Conservation (phyloP, 2,797 vertebrate species). For the Pseudocheirus occidentalis region DNA sequence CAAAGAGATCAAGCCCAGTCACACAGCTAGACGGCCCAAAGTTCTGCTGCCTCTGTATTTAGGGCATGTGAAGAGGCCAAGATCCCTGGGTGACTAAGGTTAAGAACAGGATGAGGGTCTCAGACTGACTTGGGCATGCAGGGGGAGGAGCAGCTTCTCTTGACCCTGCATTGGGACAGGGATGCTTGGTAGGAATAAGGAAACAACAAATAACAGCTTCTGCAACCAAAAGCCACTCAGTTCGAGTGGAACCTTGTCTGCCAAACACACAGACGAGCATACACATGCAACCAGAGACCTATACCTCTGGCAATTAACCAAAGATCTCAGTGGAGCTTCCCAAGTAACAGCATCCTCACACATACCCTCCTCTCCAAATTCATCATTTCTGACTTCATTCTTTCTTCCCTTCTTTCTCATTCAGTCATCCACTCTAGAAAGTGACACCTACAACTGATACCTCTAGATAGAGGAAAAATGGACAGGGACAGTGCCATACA, state of each 20-base stretch:
- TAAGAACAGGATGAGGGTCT: background rate
- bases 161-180: background rate
- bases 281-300: background rate
- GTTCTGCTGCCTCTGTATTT: background rate
- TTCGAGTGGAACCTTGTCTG: background rate
- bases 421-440: background rate
- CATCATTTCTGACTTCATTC: background rate
- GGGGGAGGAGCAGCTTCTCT: background rate
- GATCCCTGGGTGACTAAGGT: background rate
- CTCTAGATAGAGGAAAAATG: background rate
- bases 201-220: background rate
- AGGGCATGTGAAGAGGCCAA: background rate
- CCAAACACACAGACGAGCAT: background rate
- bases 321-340: background rate
- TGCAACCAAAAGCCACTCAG: background rate
- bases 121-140: background rate
- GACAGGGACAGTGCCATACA: background rate
- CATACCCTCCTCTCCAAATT: background rate
- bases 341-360: background rate
- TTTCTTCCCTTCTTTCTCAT: background rate
- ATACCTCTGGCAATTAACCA: background rate
- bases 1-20: background rate
- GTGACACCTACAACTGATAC: background rate
- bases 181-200: background rate
- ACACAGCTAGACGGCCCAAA: background rate